Conservation (phyloP, 2,797 vertebrate species). For the Tympanoctomys barrerae region DNA sequence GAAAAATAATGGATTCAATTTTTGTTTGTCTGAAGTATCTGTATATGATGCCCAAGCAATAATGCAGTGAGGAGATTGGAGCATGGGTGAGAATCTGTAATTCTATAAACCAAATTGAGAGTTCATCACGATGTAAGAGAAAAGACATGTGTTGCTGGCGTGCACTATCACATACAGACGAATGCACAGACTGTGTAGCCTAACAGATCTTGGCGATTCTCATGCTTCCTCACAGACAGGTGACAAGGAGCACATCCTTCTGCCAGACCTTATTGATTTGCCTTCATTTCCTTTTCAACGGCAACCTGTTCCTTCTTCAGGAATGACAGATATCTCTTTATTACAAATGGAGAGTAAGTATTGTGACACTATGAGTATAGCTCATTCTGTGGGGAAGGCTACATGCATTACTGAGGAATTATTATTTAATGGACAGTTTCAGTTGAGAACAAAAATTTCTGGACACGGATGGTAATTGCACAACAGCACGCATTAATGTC, state of each 20-base stretch:
- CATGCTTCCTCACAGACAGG: slow-evolving; percentile 83
- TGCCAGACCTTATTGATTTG: slow-evolving; percentile 83
- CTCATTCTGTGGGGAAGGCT: slow-evolving; percentile 38
- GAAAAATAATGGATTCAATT: slow-evolving; percentile 16
- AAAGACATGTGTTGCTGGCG: background rate
- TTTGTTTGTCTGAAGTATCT: slow-evolving; percentile 12
- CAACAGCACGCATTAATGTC: background rate
- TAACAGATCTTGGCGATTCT: slow-evolving; percentile 79
- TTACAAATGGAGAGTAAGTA: slow-evolving; percentile 90
- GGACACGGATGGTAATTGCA: background rate
- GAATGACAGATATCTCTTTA: slow-evolving; percentile 80
- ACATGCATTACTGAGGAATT: slow-evolving; percentile 30
- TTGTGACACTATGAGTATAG: background rate
- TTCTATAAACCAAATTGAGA: slow-evolving; percentile 16
- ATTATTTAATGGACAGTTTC: slow-evolving; percentile 36
- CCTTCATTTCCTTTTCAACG: slow-evolving; percentile 75
- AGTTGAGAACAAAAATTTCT: slow-evolving; percentile 34
- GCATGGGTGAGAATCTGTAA: background rate
- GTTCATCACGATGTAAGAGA: background rate
- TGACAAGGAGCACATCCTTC: slow-evolving; percentile 75
- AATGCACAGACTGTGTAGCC: slow-evolving; percentile 71
- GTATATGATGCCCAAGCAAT: background rate
- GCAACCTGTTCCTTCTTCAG: slow-evolving; percentile 78
- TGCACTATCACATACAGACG: slow-evolving; percentile 68
- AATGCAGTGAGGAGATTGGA: background rate